Percentiles rank a stretch among this genome's conserved stretches.
Conservation (phyloP, 2,113 vertebrate genomes). For the Vulpes lagopus region DNA sequence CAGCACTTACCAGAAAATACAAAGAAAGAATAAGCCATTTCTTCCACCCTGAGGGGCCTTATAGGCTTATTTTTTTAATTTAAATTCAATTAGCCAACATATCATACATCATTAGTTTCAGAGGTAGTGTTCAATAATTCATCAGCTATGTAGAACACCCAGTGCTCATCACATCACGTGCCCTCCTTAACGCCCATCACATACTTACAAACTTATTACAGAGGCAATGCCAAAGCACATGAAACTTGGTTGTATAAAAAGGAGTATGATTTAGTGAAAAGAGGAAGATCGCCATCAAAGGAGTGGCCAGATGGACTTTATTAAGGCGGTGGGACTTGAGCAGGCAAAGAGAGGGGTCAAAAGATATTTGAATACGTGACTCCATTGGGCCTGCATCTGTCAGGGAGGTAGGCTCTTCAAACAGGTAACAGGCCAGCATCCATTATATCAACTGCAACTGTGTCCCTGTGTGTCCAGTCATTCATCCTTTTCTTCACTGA, state of each 20-base stretch:
- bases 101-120: too few relatives aligned
- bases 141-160: too few relatives aligned
- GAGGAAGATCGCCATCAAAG: background rate
- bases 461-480: accelerated
- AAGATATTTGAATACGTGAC: too few relatives aligned
- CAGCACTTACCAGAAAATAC: background rate
- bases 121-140: too few relatives aligned
- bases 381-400: accelerated
- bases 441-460: accelerated
- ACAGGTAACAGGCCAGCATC: too few relatives aligned
- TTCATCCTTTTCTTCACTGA: background rate
- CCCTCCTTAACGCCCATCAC: too few relatives aligned
- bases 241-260: background rate
- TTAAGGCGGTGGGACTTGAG: background rate
- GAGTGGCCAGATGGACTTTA: background rate
- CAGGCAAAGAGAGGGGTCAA: background rate
- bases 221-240: background rate
- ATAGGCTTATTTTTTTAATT: background rate
- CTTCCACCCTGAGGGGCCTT: background rate
- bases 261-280: background rate
- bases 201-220: background rate
- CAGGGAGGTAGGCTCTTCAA: background rate
- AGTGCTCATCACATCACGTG: too few relatives aligned
- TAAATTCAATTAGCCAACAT: too few relatives aligned
- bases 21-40: background rate